Base-by-base conservation (phyloP, 2,888 invertebrate species). In the Drosophila quasianomalipes region DNA sequence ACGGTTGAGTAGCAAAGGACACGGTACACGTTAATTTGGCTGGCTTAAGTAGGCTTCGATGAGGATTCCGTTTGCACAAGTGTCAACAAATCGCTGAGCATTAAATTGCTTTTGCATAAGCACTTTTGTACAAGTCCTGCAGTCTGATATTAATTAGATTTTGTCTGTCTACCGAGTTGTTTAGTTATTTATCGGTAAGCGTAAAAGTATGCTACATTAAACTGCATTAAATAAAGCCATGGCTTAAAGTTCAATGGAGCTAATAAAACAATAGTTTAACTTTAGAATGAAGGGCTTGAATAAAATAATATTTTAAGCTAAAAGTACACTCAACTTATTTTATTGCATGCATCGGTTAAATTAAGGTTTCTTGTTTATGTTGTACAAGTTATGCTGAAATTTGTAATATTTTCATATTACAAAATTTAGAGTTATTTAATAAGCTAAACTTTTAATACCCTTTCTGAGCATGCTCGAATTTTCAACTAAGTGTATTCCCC, bases 61-160 rank as follows among this genome's bases (percentile, higher is more conserved):
- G 52, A 44, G 53, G 54, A 64, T 72, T 77, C 61, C 65, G 72
- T 41, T 63, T 70, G 78, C 74, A 73, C 72, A 74, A 79, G 79
- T 85, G 86, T 90, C 86, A 86, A 90, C 86, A 86, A 86, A 90
- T 90, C 75, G 75, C 64, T 62, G 57, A 57, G 62, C 81, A 85
- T 89, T 90, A 83, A 89, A 90, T 88, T 82, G 80, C 55, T 74
- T 87, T 87, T 88, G 84, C 82, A 78, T 83, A 83, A 89, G 86
- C 86, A 79, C 73, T 74, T 54, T 39, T 28, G 39, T 53, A 57
- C 59, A 69, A 68, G 62, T 14, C 7, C 16, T 6, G 52, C 5
- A 4, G 69, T 65, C 39, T 5, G 26, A 28, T n/a, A 57, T 51
- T 57, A 54, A 53, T 30, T 58, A 63, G 73, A 69, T 71, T 66